Percentiles rank a stretch among this genome's conserved stretches.
These are phyloP conservation scores for Cheumatopsyche charites DNA, from an alignment of 1,140 invertebrate species.

Conservation along the genomic window DNA sequence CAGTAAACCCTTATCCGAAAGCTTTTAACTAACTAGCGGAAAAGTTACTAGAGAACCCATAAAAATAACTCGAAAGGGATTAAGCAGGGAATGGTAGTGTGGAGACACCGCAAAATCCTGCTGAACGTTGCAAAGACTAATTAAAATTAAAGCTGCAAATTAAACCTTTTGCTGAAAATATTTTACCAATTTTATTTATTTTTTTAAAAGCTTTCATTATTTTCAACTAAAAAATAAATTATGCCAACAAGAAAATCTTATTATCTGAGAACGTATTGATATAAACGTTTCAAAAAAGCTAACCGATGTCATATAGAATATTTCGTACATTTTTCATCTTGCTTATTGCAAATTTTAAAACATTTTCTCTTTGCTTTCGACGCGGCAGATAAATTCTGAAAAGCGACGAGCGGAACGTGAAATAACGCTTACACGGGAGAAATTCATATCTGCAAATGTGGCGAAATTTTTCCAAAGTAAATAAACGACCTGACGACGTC, in stretches of 20 bases:
- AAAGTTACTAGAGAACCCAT: conserved; percentile 37
- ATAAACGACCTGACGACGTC: conserved; percentile 43
- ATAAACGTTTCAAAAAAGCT: no score
- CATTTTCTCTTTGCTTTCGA: no score
- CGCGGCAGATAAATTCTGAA: background rate
- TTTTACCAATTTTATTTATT: background rate
- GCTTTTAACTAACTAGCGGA: background rate
- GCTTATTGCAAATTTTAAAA: no score
- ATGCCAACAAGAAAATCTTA: no score
- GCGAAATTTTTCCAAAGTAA: conserved; percentile 46
- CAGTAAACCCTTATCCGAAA: conserved; percentile 17
- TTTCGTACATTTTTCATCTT: no score
- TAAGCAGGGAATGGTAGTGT: conserved; percentile 7
- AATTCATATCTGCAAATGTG: conserved; percentile 43
- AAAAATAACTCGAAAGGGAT: conserved; percentile 40
- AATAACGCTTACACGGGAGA: conserved; percentile 30
- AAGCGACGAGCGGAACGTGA: background rate
- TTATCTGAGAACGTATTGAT: no score
- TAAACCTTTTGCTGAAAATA: conserved; percentile 1
- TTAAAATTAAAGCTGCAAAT: background rate
- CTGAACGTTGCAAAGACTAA: conserved; percentile 8
- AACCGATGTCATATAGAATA: no score
- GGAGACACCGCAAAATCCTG: background rate
- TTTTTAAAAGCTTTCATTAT: background rate
- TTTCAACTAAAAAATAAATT: no score